Evolutionary conservation across 2,797 vertebrate species (phyloP).

Genomic region (Falco columbarius): DNA sequence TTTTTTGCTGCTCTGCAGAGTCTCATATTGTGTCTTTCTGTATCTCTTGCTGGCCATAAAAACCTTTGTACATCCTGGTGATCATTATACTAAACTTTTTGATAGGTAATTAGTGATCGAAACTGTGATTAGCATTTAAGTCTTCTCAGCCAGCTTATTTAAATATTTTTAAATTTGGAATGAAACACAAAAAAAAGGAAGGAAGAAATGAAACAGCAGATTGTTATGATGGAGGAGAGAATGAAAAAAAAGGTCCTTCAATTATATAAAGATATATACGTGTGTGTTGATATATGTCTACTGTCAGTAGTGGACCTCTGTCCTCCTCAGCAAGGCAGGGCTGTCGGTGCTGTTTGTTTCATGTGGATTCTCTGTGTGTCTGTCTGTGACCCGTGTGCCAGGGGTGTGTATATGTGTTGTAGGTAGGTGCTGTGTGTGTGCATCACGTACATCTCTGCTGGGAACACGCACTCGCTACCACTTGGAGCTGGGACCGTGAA

Average conservation of each 20-base stretch:
- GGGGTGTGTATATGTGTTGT: fast-evolving
- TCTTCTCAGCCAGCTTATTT: neutral
- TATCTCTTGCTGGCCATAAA: neutral
- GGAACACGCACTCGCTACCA: neutral
- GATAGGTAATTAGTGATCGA: neutral
- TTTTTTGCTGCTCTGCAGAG: neutral
- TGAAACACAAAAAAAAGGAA: neutral
- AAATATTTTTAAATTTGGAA: neutral
- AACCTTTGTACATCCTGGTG: neutral
- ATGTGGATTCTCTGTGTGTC: neutral
- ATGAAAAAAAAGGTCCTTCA: neutral
- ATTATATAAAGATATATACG: neutral
- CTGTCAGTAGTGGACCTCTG: neutral
- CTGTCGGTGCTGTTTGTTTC: neutral
- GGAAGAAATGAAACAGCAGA: neutral
- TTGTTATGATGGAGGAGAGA: neutral
- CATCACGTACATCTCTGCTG: neutral
- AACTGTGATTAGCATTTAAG: neutral
- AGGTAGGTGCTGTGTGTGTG: neutral
- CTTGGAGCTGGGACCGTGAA: fast-evolving
- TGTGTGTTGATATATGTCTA: neutral
- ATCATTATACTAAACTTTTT: neutral
- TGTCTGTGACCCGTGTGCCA: neutral
- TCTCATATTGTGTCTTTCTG: neutral
- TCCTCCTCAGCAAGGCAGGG: neutral